Conservation (phyloP, 1,140 invertebrate genomes). For the Mya arenaria region DNA sequence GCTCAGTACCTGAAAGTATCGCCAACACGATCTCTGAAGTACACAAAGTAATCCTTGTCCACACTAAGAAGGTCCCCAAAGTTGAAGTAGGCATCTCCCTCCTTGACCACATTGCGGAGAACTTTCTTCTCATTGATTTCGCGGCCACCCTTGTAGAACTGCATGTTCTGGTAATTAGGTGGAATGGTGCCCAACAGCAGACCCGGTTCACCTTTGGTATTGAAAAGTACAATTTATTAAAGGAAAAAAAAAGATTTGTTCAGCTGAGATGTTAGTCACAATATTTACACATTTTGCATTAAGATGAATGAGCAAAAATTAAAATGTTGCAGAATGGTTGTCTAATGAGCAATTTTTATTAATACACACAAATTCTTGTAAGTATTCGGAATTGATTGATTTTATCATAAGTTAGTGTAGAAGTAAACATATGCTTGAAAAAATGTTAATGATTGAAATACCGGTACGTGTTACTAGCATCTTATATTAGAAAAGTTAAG, state of each 20-base stretch:
- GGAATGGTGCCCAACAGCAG: slow-evolving; percentile 59
- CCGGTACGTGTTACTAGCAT: no score
- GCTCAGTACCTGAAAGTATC: slow-evolving; percentile 78
- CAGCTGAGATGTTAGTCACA: neutral
- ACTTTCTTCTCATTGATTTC: slow-evolving; percentile 75
- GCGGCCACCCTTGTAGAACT: slow-evolving; percentile 71
- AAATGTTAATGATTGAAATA: no score
- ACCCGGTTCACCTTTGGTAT: slow-evolving; percentile 72
- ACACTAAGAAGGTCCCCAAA: slow-evolving; percentile 77
- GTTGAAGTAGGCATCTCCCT: slow-evolving; percentile 77
- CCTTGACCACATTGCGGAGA: slow-evolving; percentile 68
- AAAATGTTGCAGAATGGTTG: no score
- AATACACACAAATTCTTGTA: no score
- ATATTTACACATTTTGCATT: neutral
- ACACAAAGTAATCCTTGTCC: slow-evolving; percentile 79
- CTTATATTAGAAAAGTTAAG: no score
- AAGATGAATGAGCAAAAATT: neutral
- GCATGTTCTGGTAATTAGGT: slow-evolving; percentile 11
- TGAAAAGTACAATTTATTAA: neutral
- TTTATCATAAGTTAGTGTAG: no score
- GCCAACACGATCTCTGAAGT: slow-evolving; percentile 80
- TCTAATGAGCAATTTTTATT: no score
- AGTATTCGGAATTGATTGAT: no score
- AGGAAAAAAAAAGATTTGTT: neutral
- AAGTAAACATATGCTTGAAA: no score